phyloP scores from a whole-genome alignment of 2,113 vertebrate genomes.

The Felis chaus region DNA sequence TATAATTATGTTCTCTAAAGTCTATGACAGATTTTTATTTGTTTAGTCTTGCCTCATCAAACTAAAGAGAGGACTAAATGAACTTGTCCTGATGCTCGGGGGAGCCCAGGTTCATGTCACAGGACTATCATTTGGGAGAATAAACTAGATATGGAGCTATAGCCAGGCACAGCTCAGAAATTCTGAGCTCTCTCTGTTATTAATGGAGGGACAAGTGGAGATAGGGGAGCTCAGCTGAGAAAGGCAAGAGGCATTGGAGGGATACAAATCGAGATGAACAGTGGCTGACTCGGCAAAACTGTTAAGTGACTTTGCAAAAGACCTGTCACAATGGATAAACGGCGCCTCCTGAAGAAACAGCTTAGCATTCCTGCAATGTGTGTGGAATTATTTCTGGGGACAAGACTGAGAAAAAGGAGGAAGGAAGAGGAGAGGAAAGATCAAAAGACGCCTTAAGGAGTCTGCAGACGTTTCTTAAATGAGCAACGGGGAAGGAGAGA shows the following conservation, averaged over 20 bases:
- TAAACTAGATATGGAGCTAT: rapidly evolving
- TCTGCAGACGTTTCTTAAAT: background rate
- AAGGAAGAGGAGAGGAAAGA: constrained; percentile 4
- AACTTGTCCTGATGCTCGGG: too few relatives aligned
- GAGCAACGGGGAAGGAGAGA: background rate
- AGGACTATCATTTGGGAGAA: background rate
- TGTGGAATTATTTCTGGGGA: background rate
- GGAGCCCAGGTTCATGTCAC: background rate
- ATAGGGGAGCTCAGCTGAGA: constrained; percentile 20
- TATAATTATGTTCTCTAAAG: background rate
- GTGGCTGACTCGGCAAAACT: constrained; percentile 67
- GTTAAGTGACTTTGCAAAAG: constrained; percentile 69
- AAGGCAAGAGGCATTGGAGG: constrained; percentile 57
- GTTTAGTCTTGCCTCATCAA: background rate
- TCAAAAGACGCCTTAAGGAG: background rate
- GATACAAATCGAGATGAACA: constrained; percentile 43
- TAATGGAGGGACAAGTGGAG: background rate
- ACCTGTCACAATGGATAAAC: constrained; percentile 42
- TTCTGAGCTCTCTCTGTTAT: background rate
- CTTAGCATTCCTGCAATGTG: constrained; percentile 30
- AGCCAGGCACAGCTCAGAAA: background rate
- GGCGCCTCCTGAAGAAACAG: background rate
- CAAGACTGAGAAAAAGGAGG: background rate
- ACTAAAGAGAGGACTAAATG: background rate
- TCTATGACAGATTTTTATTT: background rate